Conservation (phyloP, 2,113 vertebrate genomes). For the Anarrhichthys ocellatus region DNA sequence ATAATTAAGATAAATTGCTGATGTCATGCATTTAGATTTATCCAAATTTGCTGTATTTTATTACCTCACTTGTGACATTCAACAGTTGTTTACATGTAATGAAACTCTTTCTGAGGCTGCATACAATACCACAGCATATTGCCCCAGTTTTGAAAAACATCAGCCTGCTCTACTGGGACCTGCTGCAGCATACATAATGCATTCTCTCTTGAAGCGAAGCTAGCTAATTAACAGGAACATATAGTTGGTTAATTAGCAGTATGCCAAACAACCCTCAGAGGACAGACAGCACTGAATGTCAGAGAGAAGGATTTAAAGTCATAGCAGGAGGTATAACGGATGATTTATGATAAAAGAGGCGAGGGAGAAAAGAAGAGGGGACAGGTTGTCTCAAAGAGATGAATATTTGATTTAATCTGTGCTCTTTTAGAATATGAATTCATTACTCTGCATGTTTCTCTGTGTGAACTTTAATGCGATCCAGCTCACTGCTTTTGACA, state of each 20-base stretch:
- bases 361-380: neutral
- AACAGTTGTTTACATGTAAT: slow-evolving; percentile 38
- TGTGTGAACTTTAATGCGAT: neutral
- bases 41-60: slow-evolving; percentile 2
- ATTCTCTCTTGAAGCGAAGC: slow-evolving; percentile 47
- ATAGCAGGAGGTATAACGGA: slow-evolving; percentile 26
- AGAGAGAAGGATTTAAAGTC: slow-evolving; percentile 17
- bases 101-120: slow-evolving; percentile 9
- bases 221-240: slow-evolving; percentile 62
- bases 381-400: slow-evolving; percentile 24
- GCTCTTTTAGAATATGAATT: slow-evolving; percentile 49
- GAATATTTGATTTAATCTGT: slow-evolving; percentile 58
- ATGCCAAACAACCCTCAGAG: slow-evolving; percentile 8
- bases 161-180: slow-evolving; percentile 51
- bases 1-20: neutral
- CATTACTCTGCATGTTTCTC: slow-evolving; percentile 21
- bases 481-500: slow-evolving; percentile 2
- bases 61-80: slow-evolving; percentile 20
- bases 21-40: neutral
- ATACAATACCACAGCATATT: neutral
- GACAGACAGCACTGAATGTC: slow-evolving; percentile 5
- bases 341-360: slow-evolving; percentile 16
- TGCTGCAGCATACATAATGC: slow-evolving; percentile 55
- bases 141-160: slow-evolving; percentile 35
- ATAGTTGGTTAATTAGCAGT: slow-evolving; percentile 49